phyloP scores from a whole-genome alignment of 2,797 vertebrate genomes.

The Cygnus olor region DNA sequence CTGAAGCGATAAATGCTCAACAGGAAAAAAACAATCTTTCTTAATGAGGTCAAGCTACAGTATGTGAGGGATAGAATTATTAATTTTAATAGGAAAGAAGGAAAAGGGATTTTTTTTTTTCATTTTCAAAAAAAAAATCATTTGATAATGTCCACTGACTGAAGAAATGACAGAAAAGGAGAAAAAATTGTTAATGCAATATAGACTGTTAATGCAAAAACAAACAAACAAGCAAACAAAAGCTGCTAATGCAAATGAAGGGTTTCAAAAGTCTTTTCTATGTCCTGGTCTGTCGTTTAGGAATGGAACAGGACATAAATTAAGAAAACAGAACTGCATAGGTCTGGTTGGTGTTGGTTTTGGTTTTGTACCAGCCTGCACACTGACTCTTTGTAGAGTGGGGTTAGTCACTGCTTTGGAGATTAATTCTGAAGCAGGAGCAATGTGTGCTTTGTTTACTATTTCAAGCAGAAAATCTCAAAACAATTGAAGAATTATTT shows the following conservation, averaged over 20 bases:
- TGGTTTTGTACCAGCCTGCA: background rate
- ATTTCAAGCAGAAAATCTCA: background rate
- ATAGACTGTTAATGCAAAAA: too few species aligned
- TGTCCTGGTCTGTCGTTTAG: background rate
- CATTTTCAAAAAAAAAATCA: background rate
- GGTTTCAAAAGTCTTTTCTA: background rate
- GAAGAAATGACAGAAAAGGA: background rate
- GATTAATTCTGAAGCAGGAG: background rate
- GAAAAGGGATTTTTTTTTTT: background rate
- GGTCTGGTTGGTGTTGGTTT: background rate
- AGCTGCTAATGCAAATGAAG: background rate
- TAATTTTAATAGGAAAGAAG: background rate
- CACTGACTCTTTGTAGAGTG: background rate
- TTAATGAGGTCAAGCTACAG: background rate
- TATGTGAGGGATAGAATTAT: background rate
- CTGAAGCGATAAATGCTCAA: background rate
- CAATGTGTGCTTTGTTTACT: background rate
- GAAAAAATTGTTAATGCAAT: too few species aligned
- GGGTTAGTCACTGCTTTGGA: background rate
- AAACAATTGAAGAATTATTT: background rate
- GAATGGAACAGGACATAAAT: background rate
- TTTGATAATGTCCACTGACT: background rate
- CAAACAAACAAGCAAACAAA: background rate
- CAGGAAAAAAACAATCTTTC: background rate
- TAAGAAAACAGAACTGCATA: background rate